phyloP scores from a whole-genome alignment of 2,888 invertebrate species.

The Tetragonula carbonaria region DNA sequence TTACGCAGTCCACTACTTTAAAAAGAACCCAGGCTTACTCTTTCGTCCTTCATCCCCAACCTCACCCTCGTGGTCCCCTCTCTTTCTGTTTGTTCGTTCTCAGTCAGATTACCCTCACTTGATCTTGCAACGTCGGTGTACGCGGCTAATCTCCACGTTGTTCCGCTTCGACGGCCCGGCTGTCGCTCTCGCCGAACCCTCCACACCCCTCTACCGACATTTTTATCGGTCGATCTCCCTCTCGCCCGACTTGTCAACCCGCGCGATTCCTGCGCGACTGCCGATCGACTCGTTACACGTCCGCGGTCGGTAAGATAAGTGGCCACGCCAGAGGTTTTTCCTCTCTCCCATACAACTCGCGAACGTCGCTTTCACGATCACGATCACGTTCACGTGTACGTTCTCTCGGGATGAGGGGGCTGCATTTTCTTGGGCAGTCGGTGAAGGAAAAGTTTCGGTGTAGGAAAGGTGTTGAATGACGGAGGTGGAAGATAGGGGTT shows the following conservation, averaged over 20 bases:
- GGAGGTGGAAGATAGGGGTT: background rate
- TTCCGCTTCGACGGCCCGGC: constrained; percentile 49
- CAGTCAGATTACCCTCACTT: constrained; percentile 55
- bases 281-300: constrained; percentile 50
- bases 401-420: no score
- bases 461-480: background rate
- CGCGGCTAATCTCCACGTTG: constrained; percentile 60
- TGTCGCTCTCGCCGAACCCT: constrained; percentile 20
- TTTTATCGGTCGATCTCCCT: constrained; percentile 40
- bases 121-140: constrained; percentile 40
- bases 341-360: background rate
- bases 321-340: constrained; percentile 5
- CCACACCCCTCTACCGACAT: background rate
- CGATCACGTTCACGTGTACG: background rate
- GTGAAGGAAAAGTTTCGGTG: background rate
- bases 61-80: background rate
- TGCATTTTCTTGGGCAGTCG: no score
- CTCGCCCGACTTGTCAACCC: constrained; percentile 26
- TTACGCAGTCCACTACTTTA: constrained; percentile 47
- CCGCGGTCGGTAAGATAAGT: constrained; percentile 37
- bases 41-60: background rate
- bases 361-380: constrained; percentile 12
- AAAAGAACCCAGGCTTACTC: constrained; percentile 24
- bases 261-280: background rate
- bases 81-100: constrained; percentile 52